Percentiles rank a stretch among this genome's conserved stretches.
These are phyloP conservation scores for Eira barbara DNA, from an alignment of 2,113 vertebrate genomes.

Conservation along the genomic window DNA sequence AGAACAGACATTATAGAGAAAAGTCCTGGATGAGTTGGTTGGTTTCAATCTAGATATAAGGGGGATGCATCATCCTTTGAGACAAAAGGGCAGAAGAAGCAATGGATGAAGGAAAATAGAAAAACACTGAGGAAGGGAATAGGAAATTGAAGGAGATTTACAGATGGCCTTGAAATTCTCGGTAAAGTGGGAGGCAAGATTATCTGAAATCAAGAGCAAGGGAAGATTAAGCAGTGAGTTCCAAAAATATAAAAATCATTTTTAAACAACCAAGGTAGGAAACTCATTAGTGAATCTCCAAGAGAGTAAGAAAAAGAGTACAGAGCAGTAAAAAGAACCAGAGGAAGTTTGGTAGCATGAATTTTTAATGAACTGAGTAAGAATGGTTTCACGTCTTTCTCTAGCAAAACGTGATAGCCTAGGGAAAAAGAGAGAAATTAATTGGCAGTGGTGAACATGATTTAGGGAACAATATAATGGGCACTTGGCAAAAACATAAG, in stretches of 20 bases:
- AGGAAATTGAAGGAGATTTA: background rate
- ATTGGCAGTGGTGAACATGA: background rate
- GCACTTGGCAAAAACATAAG: background rate
- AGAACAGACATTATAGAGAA: background rate
- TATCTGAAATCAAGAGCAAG: background rate
- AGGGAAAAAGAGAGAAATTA: background rate
- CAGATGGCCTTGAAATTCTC: background rate
- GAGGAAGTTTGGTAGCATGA: background rate
- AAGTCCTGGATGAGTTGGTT: background rate
- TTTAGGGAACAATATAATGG: background rate
- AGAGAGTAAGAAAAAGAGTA: constrained; percentile 21
- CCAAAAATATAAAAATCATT: background rate
- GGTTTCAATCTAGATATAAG: background rate
- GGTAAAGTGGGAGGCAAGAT: background rate
- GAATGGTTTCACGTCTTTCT: background rate
- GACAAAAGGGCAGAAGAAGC: background rate
- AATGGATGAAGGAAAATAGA: background rate
- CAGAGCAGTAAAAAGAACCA: background rate
- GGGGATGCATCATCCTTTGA: background rate
- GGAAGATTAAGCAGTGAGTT: background rate
- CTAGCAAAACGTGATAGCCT: background rate
- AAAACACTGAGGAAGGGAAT: background rate
- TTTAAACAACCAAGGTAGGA: background rate
- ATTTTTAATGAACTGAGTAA: background rate
- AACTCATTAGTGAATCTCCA: background rate